These are phyloP conservation scores for Meteorus colon DNA, from an alignment of 2,888 invertebrate species.

Conservation along the genomic window DNA sequence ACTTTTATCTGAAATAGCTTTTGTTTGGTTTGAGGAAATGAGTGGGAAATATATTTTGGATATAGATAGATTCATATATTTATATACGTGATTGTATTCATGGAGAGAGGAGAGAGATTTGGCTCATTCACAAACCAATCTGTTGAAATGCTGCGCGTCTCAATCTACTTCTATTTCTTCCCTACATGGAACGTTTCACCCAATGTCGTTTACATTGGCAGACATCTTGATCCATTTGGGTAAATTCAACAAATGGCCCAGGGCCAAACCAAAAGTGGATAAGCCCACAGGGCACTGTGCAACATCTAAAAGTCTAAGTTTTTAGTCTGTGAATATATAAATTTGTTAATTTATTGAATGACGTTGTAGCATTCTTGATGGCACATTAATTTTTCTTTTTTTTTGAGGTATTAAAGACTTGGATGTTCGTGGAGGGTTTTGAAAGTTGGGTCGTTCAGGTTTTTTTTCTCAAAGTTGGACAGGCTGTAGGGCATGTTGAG, in stretches of 20 bases:
- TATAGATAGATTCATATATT: background rate
- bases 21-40: background rate
- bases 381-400: background rate
- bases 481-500: too few species aligned
- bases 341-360: background rate
- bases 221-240: constrained; percentile 47
- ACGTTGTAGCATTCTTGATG: background rate
- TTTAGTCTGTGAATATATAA: constrained; percentile 9
- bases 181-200: constrained; percentile 15
- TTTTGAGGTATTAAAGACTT: background rate
- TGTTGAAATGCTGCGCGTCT: constrained; percentile 40
- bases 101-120: constrained; percentile 12
- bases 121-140: constrained; percentile 48
- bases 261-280: constrained; percentile 49
- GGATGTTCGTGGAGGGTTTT: too few species aligned
- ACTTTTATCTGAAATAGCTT: background rate
- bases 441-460: too few species aligned
- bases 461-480: too few species aligned
- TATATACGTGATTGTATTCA: background rate
- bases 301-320: constrained; percentile 26
- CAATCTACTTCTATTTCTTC: constrained; percentile 46
- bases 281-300: constrained; percentile 30
- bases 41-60: background rate
- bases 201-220: constrained; percentile 41
- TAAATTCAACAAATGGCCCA: constrained; percentile 43